Conservation (phyloP, 1,140 invertebrate genomes). For the Philaenus spumarius region DNA sequence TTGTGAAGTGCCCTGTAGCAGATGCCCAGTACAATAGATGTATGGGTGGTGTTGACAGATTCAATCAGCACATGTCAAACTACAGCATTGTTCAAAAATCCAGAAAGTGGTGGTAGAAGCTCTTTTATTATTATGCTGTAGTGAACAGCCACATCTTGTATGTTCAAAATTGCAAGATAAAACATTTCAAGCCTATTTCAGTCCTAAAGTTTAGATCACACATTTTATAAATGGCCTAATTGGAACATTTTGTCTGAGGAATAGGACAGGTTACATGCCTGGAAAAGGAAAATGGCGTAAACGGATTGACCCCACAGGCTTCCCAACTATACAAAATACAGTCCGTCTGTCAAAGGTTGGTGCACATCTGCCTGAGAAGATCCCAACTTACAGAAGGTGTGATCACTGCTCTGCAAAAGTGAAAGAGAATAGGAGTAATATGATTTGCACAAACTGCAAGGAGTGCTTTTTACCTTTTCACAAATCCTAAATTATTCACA, state of each 20-base stretch:
- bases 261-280: too few species aligned
- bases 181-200: background rate
- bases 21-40: slow-evolving; percentile 24
- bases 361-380: too few species aligned
- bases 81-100: slow-evolving; percentile 11
- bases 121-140: slow-evolving; percentile 18
- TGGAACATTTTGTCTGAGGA: background rate
- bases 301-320: too few species aligned
- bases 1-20: slow-evolving; percentile 16
- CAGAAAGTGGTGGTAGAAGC: slow-evolving; percentile 18
- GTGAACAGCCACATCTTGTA: slow-evolving; percentile 20
- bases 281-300: too few species aligned
- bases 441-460: too few species aligned
- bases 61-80: slow-evolving; percentile 22
- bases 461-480: too few species aligned
- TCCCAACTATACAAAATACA: too few species aligned
- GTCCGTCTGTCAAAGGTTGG: too few species aligned
- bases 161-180: slow-evolving; percentile 6
- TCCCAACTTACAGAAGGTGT: too few species aligned
- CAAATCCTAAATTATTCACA: too few species aligned
- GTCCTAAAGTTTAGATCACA: slow-evolving; percentile 2
- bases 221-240: slow-evolving; percentile 6
- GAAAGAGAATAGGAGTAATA: too few species aligned
- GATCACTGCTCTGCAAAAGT: too few species aligned
- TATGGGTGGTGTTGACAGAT: slow-evolving; percentile 27